phyloP scores from a whole-genome alignment of 2,797 vertebrate genomes.

The Sebastolobus altivelis region DNA sequence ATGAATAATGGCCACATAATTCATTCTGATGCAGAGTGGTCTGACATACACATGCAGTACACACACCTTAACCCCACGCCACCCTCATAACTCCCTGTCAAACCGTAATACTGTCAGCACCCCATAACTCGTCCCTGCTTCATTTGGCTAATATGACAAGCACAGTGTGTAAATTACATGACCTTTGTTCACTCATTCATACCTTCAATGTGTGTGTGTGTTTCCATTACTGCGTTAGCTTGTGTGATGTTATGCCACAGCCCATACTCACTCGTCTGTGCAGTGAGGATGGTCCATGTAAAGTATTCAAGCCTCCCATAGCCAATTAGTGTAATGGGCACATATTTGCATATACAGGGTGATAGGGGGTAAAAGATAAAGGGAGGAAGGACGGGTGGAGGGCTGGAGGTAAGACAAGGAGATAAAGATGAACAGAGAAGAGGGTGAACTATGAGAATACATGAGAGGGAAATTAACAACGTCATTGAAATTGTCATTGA shows the following conservation, averaged over 20 bases:
- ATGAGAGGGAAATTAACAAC: neutral
- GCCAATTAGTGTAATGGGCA: slow-evolving; percentile 73
- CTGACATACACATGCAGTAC: slow-evolving; percentile 10
- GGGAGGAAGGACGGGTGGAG: slow-evolving; percentile 11
- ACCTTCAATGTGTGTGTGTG: slow-evolving; percentile 16
- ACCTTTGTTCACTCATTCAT: slow-evolving; percentile 57
- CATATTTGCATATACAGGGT: slow-evolving; percentile 62
- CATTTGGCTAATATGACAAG: slow-evolving; percentile 71
- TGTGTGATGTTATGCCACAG: slow-evolving; percentile 27
- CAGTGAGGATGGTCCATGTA: slow-evolving; percentile 31
- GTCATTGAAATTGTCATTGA: neutral
- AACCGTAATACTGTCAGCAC: slow-evolving; percentile 35
- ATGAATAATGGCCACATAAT: slow-evolving; percentile 59
- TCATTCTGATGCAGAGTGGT: slow-evolving; percentile 44
- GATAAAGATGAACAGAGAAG: neutral
- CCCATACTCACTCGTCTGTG: neutral
- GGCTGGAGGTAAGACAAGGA: neutral
- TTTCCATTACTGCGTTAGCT: slow-evolving; percentile 40
- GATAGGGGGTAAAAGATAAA: slow-evolving; percentile 30
- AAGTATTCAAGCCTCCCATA: slow-evolving; percentile 62
- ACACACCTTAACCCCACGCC: slow-evolving; percentile 7
- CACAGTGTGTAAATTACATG: slow-evolving; percentile 62
- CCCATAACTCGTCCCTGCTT: slow-evolving; percentile 61
- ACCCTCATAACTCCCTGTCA: slow-evolving; percentile 34
- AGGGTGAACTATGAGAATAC: neutral